Conservation (phyloP, 2,888 invertebrate genomes). For the Nemurella pictetii region DNA sequence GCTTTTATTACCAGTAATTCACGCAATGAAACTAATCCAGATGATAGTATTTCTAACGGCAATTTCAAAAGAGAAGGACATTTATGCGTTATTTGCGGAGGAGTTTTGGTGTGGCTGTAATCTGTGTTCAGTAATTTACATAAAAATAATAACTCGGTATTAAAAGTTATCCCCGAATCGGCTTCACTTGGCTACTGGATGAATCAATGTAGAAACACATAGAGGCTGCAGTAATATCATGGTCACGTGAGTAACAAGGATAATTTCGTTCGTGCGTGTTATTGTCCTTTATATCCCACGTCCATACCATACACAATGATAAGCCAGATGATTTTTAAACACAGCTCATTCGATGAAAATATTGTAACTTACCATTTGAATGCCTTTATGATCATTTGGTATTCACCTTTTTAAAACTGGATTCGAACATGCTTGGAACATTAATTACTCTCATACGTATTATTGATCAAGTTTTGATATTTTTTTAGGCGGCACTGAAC, state of each 20-base stretch:
- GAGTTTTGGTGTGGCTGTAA: conserved; percentile 5
- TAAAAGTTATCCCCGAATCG: background rate
- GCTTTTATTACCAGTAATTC: background rate
- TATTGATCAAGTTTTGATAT: background rate
- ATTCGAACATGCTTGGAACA: background rate
- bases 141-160: conserved; percentile 23
- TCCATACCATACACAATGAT: background rate
- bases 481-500: too few species aligned
- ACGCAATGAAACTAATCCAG: background rate
- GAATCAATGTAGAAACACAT: background rate
- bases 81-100: conserved; percentile 19
- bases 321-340: background rate
- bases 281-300: background rate
- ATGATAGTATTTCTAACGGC: conserved; percentile 29
- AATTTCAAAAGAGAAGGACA: conserved; percentile 19
- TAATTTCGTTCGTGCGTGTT: background rate
- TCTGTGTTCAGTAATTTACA: conserved; percentile 8
- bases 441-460: background rate
- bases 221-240: background rate
- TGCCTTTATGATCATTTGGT: background rate
- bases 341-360: background rate
- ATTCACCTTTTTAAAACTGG: background rate
- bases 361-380: background rate
- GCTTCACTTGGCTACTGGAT: background rate
- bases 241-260: background rate